Base-by-base conservation (phyloP, 2,888 invertebrate species). In the Abscondita cerata region DNA sequence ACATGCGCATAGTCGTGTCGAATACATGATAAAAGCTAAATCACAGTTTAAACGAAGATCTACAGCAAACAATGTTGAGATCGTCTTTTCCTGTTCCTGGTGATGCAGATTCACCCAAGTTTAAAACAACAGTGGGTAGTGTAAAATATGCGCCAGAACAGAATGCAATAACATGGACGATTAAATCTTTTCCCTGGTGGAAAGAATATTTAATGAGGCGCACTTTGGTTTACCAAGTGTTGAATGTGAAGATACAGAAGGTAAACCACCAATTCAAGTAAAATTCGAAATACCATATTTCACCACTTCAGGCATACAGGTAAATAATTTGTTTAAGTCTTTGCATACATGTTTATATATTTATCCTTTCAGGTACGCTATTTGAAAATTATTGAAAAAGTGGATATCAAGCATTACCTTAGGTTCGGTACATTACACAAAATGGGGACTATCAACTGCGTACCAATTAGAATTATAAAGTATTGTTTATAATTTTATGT, bases 251-350 rank as follows among this genome's bases (percentile, higher is more conserved):
- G 96, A 98, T 71, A 83, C 89, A 0, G 98, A 98, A 82, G 98
- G 97, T 0, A 95, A 94, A 79, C 98, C 98, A 44, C 98, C 98
- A 0, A 98, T 99, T 70, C 95, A 96, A 83, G 97, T 98, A 1
- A 96, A 96, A 81, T 99, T 99, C 84, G 98, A 98, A 83, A 98
- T 98, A 73, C 98, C 98, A 0, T 98, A 98, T 78, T 98, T 98
- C 76, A 98, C 98, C 0, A 98, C 98, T 31, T 97, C 97, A 19
- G 98, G 98, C 33, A 98, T 99, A 73, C 98, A 98, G 86, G 96
- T 95, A 64, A 75, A 70, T 13, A 72, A 34, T 12, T 18, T 31
- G 12, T 52, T 36, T 33, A 40, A 6, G 13, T 40, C 11, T 6
- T 40, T 40, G 4, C 12, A 40, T 12, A 40, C 4, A 12, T 12